Base-by-base conservation (phyloP, 2,113 vertebrate species). In the Caretta caretta region DNA sequence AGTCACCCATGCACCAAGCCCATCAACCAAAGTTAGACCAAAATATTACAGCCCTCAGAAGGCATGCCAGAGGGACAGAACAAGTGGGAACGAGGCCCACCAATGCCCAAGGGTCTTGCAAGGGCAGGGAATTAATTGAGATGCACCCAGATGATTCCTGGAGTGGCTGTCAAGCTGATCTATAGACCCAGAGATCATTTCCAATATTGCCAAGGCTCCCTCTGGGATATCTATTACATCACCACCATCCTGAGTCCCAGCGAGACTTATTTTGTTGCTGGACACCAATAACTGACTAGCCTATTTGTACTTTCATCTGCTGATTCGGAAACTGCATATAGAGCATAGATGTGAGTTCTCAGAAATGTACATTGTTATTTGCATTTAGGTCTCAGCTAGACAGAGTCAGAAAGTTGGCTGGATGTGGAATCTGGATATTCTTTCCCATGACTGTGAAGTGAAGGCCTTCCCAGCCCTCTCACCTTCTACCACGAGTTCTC, bases 181-280 rank as follows among this genome's bases (percentile, higher is more conserved):
- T 59, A 57, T 59, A 82, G 69, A 69, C 38, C 27, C 24, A 90
- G 81, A 48, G 95, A 91, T 94, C 93, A 97, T 93, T 95, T 82
- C 17, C 79, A 84, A 82, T 27, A 50, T n/a, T 96, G 92, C 91
- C 82, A 79, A 54, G 46, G 12, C 87, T 59, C 90, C 95, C 96
- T 51, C 50, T 91, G 91, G 56, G 87, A 91, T 91, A 96, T 14
- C 81, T 86, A 90, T 46, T 17, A 88, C 59, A 87, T 54, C 25
- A 87, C 94, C 59, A 69, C 10, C 46, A 22, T 75, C 38, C 81
- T 35, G 75, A 95, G 90, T 92, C 89, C 89, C 93, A 75, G 35
- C 31, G 50, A 88, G 50, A 78, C 56, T 24, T 54, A 62, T 14
- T 79, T 57, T 91, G 29, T n/a, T 91, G 76, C 80, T 84, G 51